Percentiles rank a stretch among this genome's conserved stretches.
These are phyloP conservation scores for Cyanoramphus novaezelandiae DNA, from an alignment of 2,113 vertebrate genomes.

Conservation along the genomic window DNA sequence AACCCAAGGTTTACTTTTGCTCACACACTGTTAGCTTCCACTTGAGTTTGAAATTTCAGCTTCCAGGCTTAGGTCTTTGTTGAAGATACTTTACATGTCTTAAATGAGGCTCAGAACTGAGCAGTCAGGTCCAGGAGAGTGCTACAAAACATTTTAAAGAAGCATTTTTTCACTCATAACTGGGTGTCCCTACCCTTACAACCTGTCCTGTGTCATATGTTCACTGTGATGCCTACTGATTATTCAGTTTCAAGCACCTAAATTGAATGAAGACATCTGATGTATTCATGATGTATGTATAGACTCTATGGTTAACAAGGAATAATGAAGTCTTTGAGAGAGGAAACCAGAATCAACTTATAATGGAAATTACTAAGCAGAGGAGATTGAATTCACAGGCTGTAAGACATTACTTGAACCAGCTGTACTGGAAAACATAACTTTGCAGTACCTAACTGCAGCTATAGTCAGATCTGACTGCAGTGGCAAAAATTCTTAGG, in stretches of 20 bases:
- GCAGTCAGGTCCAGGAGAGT: background rate
- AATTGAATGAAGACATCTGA: background rate
- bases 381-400: background rate
- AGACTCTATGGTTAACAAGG: background rate
- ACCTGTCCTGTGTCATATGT: background rate
- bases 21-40: background rate
- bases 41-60: background rate
- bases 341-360: background rate
- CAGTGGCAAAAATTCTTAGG: background rate
- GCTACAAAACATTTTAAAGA: background rate
- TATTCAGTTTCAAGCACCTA: background rate
- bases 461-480: background rate
- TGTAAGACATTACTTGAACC: background rate
- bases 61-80: background rate
- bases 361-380: background rate
- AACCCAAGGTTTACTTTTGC: background rate
- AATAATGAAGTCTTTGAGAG: background rate
- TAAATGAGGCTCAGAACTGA: background rate
- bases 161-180: background rate
- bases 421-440: background rate
- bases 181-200: background rate
- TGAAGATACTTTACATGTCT: background rate
- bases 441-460: background rate
- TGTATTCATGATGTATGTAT: rapidly evolving
- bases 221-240: background rate